Evolutionary conservation across 2,888 invertebrate species (phyloP).

Genomic region (Automeris io): DNA sequence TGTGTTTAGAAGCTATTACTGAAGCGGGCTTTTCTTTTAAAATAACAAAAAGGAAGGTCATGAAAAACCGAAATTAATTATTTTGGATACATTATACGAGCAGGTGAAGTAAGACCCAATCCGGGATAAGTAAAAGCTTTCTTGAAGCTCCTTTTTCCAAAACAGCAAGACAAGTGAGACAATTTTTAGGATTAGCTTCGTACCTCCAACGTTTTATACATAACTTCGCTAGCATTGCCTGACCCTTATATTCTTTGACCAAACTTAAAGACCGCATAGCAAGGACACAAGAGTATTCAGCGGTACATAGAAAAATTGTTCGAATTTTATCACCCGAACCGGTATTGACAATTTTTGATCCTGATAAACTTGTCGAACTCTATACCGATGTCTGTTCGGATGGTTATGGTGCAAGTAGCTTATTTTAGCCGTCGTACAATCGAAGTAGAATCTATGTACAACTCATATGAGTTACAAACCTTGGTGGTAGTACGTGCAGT

Average conservation of each 20-base stretch:
- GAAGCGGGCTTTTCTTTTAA: slow-evolving; percentile 27
- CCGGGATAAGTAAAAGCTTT: slow-evolving; percentile 25
- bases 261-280: slow-evolving; percentile 17
- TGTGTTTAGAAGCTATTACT: slow-evolving; percentile 17
- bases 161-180: slow-evolving; percentile 20
- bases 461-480: slow-evolving; percentile 22
- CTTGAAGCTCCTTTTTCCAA: slow-evolving; percentile 21
- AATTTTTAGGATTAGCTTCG: slow-evolving; percentile 15
- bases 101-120: slow-evolving; percentile 24
- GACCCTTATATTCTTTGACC: slow-evolving; percentile 23
- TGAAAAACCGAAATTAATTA: slow-evolving; percentile 23
- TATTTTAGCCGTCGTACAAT: no score
- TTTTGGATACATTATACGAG: slow-evolving; percentile 20
- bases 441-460: slow-evolving; percentile 17
- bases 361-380: slow-evolving; percentile 13
- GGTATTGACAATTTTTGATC: slow-evolving; percentile 20
- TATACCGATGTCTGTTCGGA: slow-evolving; percentile 21
- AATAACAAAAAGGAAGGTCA: slow-evolving; percentile 20
- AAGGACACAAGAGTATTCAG: slow-evolving; percentile 16
- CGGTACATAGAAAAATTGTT: slow-evolving; percentile 12
- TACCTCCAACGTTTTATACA: slow-evolving; percentile 15
- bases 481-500: slow-evolving; percentile 21
- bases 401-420: slow-evolving; percentile 20
- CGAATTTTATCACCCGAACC: slow-evolving; percentile 15
- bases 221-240: slow-evolving; percentile 14